Conservation (phyloP, 2,888 invertebrate genomes). For the Balanococcus diminutus region DNA sequence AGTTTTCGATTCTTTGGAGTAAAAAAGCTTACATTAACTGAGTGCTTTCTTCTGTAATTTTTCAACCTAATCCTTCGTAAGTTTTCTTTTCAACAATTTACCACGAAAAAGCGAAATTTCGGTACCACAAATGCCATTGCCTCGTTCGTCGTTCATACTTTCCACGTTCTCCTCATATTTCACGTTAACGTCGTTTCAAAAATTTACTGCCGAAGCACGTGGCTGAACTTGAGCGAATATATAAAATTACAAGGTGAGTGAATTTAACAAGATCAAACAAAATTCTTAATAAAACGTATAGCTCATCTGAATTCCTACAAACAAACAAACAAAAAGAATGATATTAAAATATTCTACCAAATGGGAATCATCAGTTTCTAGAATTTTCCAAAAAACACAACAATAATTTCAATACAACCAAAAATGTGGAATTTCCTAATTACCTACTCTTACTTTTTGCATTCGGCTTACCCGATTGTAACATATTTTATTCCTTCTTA, state of each 20-base stretch:
- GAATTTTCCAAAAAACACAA: neutral
- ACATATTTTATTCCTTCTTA: too few relatives aligned
- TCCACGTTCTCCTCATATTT: neutral
- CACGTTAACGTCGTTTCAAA: neutral
- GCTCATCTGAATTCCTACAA: too few relatives aligned
- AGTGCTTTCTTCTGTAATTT: constrained; percentile 35
- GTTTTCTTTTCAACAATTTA: neutral
- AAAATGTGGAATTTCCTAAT: neutral
- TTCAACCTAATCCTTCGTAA: neutral
- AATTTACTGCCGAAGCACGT: neutral
- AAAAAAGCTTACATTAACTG: too few relatives aligned
- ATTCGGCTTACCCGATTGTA: neutral
- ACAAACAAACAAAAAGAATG: too few relatives aligned
- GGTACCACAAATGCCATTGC: neutral
- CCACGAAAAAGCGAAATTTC: neutral
- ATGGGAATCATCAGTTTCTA: too few relatives aligned
- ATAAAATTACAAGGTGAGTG: too few relatives aligned
- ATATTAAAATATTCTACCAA: too few relatives aligned
- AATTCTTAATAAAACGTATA: too few relatives aligned
- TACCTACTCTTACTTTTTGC: neutral
- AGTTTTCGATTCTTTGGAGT: too few relatives aligned
- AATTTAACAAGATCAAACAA: too few relatives aligned
- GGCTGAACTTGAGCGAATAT: neutral
- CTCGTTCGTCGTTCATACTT: neutral
- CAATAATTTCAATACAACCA: neutral